Evolutionary conservation across 2,113 vertebrate species (phyloP).

Genomic region (Sturnira hondurensis): DNA sequence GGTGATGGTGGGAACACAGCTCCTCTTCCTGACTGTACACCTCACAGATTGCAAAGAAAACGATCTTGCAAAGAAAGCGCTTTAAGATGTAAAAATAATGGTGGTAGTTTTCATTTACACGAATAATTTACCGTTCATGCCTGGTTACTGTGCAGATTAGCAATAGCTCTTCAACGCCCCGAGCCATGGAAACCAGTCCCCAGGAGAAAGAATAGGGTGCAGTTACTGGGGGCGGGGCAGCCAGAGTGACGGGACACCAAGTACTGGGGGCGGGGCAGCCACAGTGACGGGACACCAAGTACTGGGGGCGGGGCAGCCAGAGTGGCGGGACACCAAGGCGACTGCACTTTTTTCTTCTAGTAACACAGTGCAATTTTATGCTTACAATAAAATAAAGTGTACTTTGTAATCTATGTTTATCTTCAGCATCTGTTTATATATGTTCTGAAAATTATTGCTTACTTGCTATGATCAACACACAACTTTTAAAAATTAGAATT

Average conservation of each 20-base stretch:
- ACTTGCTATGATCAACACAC: not conserved
- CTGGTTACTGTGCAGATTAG: not conserved
- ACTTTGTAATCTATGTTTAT: not conserved
- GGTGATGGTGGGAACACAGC: not conserved
- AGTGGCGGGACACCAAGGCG: not conserved
- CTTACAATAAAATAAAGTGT: not conserved
- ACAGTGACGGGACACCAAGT: not conserved
- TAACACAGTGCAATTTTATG: not conserved
- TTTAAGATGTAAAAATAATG: not conserved
- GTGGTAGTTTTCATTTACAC: not conserved
- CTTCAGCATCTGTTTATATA: not conserved
- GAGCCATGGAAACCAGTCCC: not conserved
- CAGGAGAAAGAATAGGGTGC: not conserved
- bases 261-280: too few species aligned
- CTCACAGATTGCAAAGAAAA: not conserved
- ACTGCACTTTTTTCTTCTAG: not conserved
- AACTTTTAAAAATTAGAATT: not conserved
- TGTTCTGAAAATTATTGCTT: conserved; percentile 8
- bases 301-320: fast-evolving
- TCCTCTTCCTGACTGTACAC: not conserved
- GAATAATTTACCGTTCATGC: not conserved
- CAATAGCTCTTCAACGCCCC: not conserved
- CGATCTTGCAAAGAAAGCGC: not conserved
- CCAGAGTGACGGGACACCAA: not conserved
- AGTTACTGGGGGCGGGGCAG: fast-evolving